Evolutionary conservation across 2,888 invertebrate species (phyloP).

Genomic region (Halocaridina rubra): DNA sequence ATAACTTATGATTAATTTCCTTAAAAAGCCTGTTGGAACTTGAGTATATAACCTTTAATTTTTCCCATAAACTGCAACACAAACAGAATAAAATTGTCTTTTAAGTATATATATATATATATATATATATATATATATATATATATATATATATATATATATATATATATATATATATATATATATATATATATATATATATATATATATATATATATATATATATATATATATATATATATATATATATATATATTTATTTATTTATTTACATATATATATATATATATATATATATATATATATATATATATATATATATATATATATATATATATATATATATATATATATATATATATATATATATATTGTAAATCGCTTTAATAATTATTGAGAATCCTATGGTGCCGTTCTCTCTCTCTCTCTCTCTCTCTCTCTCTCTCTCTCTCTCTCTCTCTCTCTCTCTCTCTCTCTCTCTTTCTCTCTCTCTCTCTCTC

Average conservation of each 20-base stretch:
- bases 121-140: conserved; percentile 25
- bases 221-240: conserved; percentile 50
- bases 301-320: conserved; percentile 38
- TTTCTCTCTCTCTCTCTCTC: too few species aligned
- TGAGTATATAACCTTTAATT: too few species aligned
- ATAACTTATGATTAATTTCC: too few species aligned
- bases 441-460: background rate
- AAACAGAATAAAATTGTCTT: too few species aligned
- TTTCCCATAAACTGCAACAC: too few species aligned
- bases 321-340: conserved; percentile 40
- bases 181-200: conserved; percentile 35
- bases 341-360: conserved; percentile 19
- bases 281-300: conserved; percentile 47
- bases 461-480: background rate
- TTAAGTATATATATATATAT: conserved; percentile 13
- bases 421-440: background rate
- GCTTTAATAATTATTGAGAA: background rate
- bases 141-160: conserved; percentile 28
- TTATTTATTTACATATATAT: too few species aligned
- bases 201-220: conserved; percentile 47
- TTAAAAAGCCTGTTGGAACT: too few species aligned
- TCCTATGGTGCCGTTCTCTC: background rate
- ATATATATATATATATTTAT: conserved; percentile 34
- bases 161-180: conserved; percentile 13
- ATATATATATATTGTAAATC: conserved; percentile 31